Evolutionary conservation across 2,797 vertebrate genomes (phyloP).

Genomic region (Basileuterus tristriatus): DNA sequence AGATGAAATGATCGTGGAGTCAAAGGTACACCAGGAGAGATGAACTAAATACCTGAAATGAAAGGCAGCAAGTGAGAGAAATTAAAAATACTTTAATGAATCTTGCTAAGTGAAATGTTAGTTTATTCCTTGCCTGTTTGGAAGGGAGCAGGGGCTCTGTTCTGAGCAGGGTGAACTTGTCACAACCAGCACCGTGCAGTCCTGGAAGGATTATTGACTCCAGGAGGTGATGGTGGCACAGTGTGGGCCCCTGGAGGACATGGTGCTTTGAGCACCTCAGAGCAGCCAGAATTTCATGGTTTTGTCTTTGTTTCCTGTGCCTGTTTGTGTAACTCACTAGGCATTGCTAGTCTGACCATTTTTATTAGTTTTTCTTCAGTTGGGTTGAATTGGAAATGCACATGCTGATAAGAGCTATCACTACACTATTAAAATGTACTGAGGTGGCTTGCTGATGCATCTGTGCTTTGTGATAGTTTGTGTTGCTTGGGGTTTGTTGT

Average conservation of each 20-base stretch:
- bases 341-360: background rate
- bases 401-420: background rate
- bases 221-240: background rate
- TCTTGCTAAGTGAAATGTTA: background rate
- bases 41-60: background rate
- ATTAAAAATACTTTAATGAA: background rate
- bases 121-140: background rate
- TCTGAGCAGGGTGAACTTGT: background rate
- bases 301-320: background rate
- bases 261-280: fast-evolving
- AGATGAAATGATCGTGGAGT: fast-evolving
- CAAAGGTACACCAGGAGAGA: background rate
- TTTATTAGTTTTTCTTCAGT: background rate
- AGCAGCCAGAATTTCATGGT: background rate
- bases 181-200: fast-evolving
- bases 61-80: background rate
- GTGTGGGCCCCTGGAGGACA: fast-evolving
- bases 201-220: background rate
- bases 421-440: background rate
- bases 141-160: background rate
- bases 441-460: background rate
- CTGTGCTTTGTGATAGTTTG: background rate
- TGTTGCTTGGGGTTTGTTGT: background rate
- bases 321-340: background rate
- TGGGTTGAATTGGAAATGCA: background rate